Conservation (phyloP, 2,797 vertebrate species). For the Borostomias antarcticus region DNA sequence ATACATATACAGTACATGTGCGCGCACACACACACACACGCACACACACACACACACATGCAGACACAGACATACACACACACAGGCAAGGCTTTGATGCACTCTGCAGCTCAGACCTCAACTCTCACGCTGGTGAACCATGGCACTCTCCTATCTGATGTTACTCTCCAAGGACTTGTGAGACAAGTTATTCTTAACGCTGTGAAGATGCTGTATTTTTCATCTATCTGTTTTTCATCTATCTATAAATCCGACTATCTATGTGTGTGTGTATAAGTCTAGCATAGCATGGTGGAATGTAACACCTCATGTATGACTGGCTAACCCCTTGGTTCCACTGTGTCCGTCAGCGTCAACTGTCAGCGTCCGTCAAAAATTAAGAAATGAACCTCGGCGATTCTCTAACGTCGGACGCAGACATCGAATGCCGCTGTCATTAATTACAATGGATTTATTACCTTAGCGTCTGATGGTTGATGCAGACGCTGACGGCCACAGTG, state of each 20-base stretch:
- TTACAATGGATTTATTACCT: no score
- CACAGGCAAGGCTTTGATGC: slow-evolving; percentile 39
- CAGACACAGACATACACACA: not conserved
- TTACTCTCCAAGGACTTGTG: not conserved
- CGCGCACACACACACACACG: no score
- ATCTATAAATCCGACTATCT: not conserved
- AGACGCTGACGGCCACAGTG: no score
- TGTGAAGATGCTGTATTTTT: not conserved
- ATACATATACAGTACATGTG: no score
- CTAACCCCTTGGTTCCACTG: no score
- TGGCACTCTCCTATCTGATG: not conserved
- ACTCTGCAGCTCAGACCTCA: slow-evolving; percentile 6
- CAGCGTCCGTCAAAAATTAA: no score
- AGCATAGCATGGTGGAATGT: not conserved
- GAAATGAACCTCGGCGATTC: no score
- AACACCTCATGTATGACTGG: not conserved
- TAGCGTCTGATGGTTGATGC: no score
- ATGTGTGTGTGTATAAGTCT: not conserved
- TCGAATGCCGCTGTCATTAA: no score
- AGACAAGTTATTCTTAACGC: not conserved
- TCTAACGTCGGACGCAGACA: no score
- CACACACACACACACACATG: not conserved
- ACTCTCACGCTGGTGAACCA: not conserved
- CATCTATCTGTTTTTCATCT: no score
- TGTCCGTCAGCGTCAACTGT: no score